These are phyloP conservation scores for Augochlorella aurata DNA, from an alignment of 2,888 invertebrate species.

Conservation along the genomic window DNA sequence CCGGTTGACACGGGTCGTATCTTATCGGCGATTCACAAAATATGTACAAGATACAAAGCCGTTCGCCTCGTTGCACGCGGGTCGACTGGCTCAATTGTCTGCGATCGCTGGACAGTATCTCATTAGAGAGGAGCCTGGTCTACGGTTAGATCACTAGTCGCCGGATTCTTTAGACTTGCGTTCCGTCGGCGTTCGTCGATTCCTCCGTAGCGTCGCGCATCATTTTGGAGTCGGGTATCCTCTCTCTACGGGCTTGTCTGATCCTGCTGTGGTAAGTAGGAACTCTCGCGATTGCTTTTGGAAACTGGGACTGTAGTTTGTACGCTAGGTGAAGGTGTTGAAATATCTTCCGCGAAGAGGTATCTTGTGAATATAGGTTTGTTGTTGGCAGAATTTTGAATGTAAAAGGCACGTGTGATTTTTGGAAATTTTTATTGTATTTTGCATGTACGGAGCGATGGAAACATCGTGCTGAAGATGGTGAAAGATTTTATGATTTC, in stretches of 20 bases:
- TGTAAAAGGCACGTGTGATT: too few species aligned
- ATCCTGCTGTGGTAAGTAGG: constrained; percentile 11
- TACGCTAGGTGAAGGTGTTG: not conserved
- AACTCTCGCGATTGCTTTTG: not conserved
- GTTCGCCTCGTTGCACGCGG: constrained; percentile 7
- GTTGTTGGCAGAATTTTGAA: too few species aligned
- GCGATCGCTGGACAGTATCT: constrained; percentile 3
- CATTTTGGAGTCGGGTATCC: not conserved
- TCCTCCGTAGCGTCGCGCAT: not conserved
- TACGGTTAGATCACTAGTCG: not conserved
- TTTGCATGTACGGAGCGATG: too few species aligned
- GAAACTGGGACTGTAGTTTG: not conserved
- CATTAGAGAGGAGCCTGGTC: not conserved
- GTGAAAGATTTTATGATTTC: too few species aligned
- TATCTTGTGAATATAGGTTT: too few species aligned
- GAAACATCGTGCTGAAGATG: too few species aligned
- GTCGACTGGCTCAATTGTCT: constrained; percentile 5
- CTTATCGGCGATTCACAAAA: constrained; percentile 60
- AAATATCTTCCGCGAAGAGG: too few species aligned
- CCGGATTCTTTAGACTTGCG: not conserved
- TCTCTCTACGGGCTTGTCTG: not conserved
- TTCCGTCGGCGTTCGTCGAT: not conserved
- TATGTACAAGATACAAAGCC: constrained; percentile 27
- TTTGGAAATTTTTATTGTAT: too few species aligned
- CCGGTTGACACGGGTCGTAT: constrained; percentile 37